Conservation (phyloP, 53 echinoderm and acorn worm genomes). For the Astropecten irregularis region DNA sequence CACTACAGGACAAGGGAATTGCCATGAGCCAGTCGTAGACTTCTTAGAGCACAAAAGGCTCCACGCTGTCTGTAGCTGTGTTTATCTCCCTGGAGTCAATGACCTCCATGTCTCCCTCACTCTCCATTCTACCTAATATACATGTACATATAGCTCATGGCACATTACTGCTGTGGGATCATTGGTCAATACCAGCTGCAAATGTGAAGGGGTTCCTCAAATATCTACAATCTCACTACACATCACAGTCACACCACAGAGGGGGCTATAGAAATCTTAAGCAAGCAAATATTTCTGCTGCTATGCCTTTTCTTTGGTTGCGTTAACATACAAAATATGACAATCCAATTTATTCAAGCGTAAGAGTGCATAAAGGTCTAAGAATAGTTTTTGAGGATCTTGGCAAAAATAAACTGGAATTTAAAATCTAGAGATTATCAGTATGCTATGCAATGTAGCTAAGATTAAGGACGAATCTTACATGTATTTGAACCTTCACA, state of each 20-base stretch:
- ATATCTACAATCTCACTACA: neutral
- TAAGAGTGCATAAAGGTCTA: too few species aligned
- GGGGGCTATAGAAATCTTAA: neutral
- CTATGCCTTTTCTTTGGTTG: too few species aligned
- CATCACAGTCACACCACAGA: neutral
- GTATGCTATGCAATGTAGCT: too few species aligned
- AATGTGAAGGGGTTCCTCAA: neutral
- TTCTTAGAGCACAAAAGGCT: slow-evolving; percentile 57
- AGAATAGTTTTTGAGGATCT: too few species aligned
- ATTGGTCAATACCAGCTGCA: slow-evolving; percentile 17
- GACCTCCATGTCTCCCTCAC: slow-evolving; percentile 36
- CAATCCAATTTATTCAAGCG: too few species aligned
- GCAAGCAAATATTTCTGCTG: too few species aligned
- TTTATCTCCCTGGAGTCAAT: slow-evolving; percentile 56
- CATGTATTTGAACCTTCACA: too few species aligned
- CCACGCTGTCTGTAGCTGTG: slow-evolving; percentile 47
- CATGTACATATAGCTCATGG: slow-evolving; percentile 25
- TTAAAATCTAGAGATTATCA: too few species aligned
- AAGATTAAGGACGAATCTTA: too few species aligned
- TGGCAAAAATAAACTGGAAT: too few species aligned
- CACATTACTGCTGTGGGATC: slow-evolving; percentile 19
- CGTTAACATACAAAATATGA: too few species aligned
- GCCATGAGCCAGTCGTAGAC: slow-evolving; percentile 35
- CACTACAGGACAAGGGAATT: slow-evolving; percentile 51
- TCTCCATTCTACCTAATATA: neutral